Evolutionary conservation across 2,888 invertebrate species (phyloP), one percentile per base, ranked within the genome.

Genomic region (Beris chalybata): DNA sequence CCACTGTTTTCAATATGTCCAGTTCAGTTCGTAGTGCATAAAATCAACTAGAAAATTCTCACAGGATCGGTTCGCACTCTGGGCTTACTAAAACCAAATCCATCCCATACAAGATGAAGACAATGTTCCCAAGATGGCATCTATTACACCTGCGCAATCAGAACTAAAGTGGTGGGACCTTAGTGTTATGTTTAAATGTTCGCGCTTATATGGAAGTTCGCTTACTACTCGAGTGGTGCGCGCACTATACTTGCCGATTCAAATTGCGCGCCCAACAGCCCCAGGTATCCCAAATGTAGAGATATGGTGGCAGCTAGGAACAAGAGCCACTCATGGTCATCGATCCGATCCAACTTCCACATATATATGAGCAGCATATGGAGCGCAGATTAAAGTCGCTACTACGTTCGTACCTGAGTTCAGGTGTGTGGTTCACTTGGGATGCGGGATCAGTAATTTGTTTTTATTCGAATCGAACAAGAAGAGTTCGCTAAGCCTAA

Each of bases 71-170:
- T 50, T 5, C 38, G 38, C 5, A 38, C 38, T 38, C 38, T 50
- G 38, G 50, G 43, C 50, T 32, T 50, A 61, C 61, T 61, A 32
- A 44, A 52, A 45, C 9, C 52, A 4, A 7, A 12, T 12, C 11
- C 52, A 52, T 32, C 22, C 38, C 43, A 61, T 59, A 59, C 59
- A 32, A 48, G 52, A 61, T 50, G 38, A 38, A 52, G 61, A 29
- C 29, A 5, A 5, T 31, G 32, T 29, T 50, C 61, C 61, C 50
- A 50, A 43, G 32, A 50, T 22, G 61, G 61, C 32, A 29, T 52
- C 52, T 22, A 61, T 61, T 61, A 61, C 61, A 61, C 61, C 61
- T 61, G 61, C 61, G 38, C 61, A 52, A 52, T 61, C 61, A 22
- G 32, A 47, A 12, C 38, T 38, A 50, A 38, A 47, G 38, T 22